A percentile compares a stretch with the other conserved stretches of the same genome.
These are phyloP conservation scores for Megaustenia siamemsis DNA, from an alignment of 2,888 invertebrate genomes.

Conservation along the genomic window DNA sequence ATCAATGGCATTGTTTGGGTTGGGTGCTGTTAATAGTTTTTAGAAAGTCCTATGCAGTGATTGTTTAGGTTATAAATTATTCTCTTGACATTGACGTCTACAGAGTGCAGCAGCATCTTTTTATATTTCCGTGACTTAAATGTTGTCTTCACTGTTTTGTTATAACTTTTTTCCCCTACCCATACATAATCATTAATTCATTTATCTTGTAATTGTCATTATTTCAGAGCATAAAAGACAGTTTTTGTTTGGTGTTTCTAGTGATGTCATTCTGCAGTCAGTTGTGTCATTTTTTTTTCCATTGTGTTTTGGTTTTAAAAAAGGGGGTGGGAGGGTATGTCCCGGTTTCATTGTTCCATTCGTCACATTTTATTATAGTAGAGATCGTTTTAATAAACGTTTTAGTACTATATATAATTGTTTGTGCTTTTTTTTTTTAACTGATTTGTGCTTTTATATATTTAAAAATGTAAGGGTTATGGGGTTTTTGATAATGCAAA, in stretches of 20 bases:
- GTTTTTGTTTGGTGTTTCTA: not conserved
- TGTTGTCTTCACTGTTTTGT: not conserved
- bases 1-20: too few species aligned
- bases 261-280: not conserved
- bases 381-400: constrained; percentile 18
- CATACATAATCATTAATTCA: not conserved
- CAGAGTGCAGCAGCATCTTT: constrained; percentile 53
- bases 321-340: not conserved
- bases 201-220: not conserved
- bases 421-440: too few species aligned
- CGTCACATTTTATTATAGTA: not conserved
- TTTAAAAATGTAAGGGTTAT: too few species aligned
- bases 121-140: constrained; percentile 18
- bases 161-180: not conserved
- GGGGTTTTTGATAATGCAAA: too few species aligned
- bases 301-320: not conserved
- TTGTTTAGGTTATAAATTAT: constrained; percentile 42
- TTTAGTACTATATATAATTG: constrained; percentile 17
- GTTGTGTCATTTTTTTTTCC: not conserved
- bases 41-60: too few species aligned
- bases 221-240: not conserved
- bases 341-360: not conserved
- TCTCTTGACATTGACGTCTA: constrained; percentile 39
- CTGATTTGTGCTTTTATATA: too few species aligned
- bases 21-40: too few species aligned